Evolutionary conservation across 1,140 invertebrate species (phyloP).

Genomic region (Macrocentrus cingulum): DNA sequence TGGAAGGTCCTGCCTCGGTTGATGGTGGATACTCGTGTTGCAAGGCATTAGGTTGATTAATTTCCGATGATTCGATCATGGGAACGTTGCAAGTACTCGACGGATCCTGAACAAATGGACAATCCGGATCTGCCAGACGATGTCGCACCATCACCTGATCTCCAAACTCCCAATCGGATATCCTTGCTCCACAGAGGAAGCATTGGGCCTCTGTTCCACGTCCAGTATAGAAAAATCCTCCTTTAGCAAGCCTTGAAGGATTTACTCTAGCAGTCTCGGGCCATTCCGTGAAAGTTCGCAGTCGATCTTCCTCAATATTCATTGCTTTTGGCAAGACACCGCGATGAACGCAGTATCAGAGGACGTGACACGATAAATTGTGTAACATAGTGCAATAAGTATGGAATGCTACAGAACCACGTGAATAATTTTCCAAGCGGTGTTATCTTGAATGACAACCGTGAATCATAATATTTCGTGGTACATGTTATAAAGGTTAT

Average conservation of each 20-base stretch:
- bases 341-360: too few relatives aligned
- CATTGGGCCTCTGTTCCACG: constrained; percentile 71
- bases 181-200: constrained; percentile 71
- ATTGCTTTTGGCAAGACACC: constrained; percentile 46
- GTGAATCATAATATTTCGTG: too few relatives aligned
- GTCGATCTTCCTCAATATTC: constrained; percentile 69
- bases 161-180: constrained; percentile 75
- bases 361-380: too few relatives aligned
- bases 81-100: constrained; percentile 68
- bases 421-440: too few relatives aligned
- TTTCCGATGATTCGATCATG: constrained; percentile 35
- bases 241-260: constrained; percentile 70
- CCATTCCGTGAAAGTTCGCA: constrained; percentile 73
- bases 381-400: too few relatives aligned
- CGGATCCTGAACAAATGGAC: constrained; percentile 71
- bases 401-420: too few relatives aligned
- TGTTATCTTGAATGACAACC: too few relatives aligned
- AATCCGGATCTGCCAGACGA: constrained; percentile 65
- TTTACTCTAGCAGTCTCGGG: constrained; percentile 67
- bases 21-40: constrained; percentile 14
- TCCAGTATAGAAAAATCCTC: constrained; percentile 80
- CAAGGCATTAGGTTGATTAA: constrained; percentile 11
- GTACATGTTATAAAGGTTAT: too few relatives aligned
- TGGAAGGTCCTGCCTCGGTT: neutral
- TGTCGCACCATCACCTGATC: constrained; percentile 72